Base-by-base conservation (phyloP, 1,140 invertebrate species). In the Rhopalosiphum maidis region DNA sequence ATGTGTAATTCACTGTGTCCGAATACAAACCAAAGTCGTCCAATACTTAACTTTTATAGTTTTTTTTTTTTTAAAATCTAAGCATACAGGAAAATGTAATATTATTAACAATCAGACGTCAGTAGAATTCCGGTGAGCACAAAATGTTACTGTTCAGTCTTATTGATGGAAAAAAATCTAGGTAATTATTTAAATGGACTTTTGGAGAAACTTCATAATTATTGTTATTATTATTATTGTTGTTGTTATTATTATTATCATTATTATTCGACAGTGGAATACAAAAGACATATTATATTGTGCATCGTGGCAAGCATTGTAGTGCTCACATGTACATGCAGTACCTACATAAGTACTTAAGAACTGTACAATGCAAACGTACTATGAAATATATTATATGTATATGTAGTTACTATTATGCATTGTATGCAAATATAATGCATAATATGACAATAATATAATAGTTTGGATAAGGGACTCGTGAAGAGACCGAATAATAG, bases 281-380 rank as follows among this genome's bases (percentile, higher is more conserved):
- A 88, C 86, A 88, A 88, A 88, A 48, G 86, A 88, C 46, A 48
- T 48, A 85, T 23, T 23, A 88, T n/a, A 88, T 88, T 48, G n/a
- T 18, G 86, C 85, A 30, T 30, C 30, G 46, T 6, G 18, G 30
- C 43, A 15, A 30, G 86, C 30, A 88, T 88, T 86, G 85, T 86
- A 43, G 37, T 46, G 25, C 43, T n/a, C 60, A 68, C 60, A 3
- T n/a, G 86, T n/a, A n/a, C 60, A n/a, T n/a, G n/a, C 60, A 68
- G 30, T 68, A 77, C 60, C 60, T 68, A 77, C 30, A 22, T 88
- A 88, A 48, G 43, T 88, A 48, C 86, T 88, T 46, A 21, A 88
- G 86, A 25, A 87, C 25, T 30, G 46, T 88, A 48, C 46, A 48
- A 88, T 88, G 86, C 86, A 88, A 48, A 88, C n/a, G 60, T n/a